Evolutionary conservation across 2,797 vertebrate genomes (phyloP).

Genomic region (Catostomus latipinnis): DNA sequence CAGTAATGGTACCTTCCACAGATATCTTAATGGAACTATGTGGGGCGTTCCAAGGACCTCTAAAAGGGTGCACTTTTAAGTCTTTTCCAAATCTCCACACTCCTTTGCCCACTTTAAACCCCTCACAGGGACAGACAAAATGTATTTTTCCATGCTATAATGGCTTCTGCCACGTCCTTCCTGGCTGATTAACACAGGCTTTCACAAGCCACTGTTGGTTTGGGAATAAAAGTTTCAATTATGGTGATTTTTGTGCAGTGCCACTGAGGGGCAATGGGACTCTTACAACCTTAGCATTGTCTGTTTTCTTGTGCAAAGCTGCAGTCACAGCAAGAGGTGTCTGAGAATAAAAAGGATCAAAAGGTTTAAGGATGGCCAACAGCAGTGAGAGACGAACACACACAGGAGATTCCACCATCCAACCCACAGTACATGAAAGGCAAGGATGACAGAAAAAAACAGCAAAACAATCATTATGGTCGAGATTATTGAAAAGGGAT

Average conservation of each 20-base stretch:
- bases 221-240: constrained; percentile 33
- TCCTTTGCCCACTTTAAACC: neutral
- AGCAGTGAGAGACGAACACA: constrained; percentile 41
- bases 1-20: constrained; percentile 49
- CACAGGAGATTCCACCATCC: constrained; percentile 41
- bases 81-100: neutral
- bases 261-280: constrained; percentile 4
- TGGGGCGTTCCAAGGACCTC: neutral
- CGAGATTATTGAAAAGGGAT: constrained; percentile 30
- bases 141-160: constrained; percentile 25
- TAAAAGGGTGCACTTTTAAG: too few species aligned
- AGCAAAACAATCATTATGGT: constrained; percentile 33
- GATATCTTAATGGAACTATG: constrained; percentile 14
- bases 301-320: constrained; percentile 29
- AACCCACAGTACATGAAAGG: constrained; percentile 33
- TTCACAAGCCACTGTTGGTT: constrained; percentile 31
- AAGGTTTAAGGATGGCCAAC: constrained; percentile 36
- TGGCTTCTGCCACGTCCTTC: neutral
- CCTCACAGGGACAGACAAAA: neutral
- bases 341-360: constrained; percentile 51
- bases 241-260: constrained; percentile 12
- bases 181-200: constrained; percentile 17
- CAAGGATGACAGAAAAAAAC: neutral
- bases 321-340: constrained; percentile 25
- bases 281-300: constrained; percentile 44